These are phyloP conservation scores for Botia almorhae DNA, from an alignment of 2,797 vertebrate genomes.

Conservation along the genomic window DNA sequence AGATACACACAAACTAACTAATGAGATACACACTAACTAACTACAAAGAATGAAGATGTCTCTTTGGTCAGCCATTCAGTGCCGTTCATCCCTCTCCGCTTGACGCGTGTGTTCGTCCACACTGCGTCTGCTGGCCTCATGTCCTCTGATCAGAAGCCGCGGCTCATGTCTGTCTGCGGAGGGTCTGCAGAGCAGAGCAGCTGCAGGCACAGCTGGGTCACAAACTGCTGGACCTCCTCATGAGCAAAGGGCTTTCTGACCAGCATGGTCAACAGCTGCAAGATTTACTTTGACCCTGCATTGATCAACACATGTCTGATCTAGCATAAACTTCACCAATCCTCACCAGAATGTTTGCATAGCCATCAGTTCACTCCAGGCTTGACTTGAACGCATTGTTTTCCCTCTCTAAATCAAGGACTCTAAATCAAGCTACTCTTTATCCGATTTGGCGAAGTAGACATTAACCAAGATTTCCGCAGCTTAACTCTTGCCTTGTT, in stretches of 20 bases:
- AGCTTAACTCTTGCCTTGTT: conserved; percentile 8
- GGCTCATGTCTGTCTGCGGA: conserved; percentile 65
- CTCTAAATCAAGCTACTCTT: neutral
- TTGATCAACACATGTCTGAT: conserved; percentile 64
- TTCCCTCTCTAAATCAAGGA: conserved; percentile 5
- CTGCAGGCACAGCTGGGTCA: conserved; percentile 78
- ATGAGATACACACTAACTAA: no score
- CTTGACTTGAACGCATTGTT: neutral
- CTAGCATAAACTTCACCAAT: conserved; percentile 46
- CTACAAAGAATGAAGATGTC: conserved; percentile 32
- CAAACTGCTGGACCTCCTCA: conserved; percentile 70
- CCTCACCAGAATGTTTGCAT: conserved; percentile 25
- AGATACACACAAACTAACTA: no score
- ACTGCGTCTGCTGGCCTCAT: conserved; percentile 55
- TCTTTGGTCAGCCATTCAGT: neutral
- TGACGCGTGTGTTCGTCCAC: conserved; percentile 51
- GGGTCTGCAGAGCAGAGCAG: conserved; percentile 75
- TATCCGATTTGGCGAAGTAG: conserved; percentile 10
- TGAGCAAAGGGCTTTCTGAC: conserved; percentile 72
- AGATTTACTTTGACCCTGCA: conserved; percentile 55
- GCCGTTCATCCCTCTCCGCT: conserved; percentile 24
- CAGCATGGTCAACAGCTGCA: conserved; percentile 76
- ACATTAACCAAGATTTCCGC: conserved; percentile 22
- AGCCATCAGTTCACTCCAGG: neutral
- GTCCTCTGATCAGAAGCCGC: conserved; percentile 58